A percentile compares a stretch with the other conserved stretches of the same genome.
These are phyloP conservation scores for Cynopterus sphinx DNA, from an alignment of 2,797 vertebrate species.

Conservation along the genomic window DNA sequence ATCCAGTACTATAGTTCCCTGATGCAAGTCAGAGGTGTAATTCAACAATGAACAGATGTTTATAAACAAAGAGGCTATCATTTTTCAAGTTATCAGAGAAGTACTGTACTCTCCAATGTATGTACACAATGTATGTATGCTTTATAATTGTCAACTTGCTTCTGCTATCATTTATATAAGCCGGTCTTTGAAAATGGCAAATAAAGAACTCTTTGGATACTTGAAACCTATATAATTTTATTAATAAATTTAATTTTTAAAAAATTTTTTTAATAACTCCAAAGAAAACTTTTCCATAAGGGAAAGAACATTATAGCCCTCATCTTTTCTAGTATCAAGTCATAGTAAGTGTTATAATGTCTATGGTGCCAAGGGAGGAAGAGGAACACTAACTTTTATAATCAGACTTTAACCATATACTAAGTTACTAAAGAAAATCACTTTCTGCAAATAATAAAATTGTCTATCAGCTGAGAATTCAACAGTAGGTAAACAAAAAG, in stretches of 20 bases:
- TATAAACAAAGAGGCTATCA: not conserved
- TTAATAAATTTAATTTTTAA: not conserved
- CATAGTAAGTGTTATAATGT: not conserved
- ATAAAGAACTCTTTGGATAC: not conserved
- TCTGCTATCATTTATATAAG: not conserved
- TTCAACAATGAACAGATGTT: not conserved
- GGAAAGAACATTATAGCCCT: not conserved
- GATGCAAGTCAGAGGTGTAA: not conserved
- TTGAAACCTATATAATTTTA: too few relatives aligned
- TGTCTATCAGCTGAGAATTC: not conserved
- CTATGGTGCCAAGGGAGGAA: not conserved
- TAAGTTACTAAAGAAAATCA: not conserved
- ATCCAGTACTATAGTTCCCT: not conserved
- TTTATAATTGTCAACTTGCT: not conserved
- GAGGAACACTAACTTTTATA: not conserved
- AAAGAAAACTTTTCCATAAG: not conserved
- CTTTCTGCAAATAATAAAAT: not conserved
- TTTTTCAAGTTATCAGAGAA: not conserved
- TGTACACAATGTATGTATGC: too few relatives aligned
- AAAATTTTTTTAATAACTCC: not conserved
- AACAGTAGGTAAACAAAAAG: not conserved
- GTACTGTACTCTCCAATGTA: not conserved
- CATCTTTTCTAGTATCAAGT: not conserved
- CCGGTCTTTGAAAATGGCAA: not conserved
- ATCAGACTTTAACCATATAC: not conserved